Evolutionary conservation across 2,888 invertebrate species (phyloP).

Genomic region (Xestoiulus laeticollis): DNA sequence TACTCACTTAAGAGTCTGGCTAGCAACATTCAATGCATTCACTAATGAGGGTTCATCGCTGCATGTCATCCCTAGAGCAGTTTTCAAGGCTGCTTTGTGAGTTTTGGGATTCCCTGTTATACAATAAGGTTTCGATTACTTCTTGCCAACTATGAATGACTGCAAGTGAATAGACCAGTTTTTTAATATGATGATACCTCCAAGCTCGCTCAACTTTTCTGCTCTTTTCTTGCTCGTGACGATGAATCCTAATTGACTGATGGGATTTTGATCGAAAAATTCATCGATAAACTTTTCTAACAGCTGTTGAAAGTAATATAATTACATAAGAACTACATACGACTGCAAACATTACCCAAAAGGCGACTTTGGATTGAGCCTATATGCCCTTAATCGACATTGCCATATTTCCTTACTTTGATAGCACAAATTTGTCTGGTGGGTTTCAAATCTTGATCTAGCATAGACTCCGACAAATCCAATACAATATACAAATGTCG

Average conservation of each 20-base stretch:
- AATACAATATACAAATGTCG: slow-evolving; percentile 90
- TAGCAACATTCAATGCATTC: slow-evolving; percentile 90
- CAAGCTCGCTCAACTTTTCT: slow-evolving; percentile 89
- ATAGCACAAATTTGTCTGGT: slow-evolving; percentile 85
- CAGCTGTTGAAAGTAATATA: slow-evolving; percentile 70
- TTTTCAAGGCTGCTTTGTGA: slow-evolving; percentile 64
- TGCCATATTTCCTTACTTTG: slow-evolving; percentile 71
- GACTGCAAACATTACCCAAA: too few species aligned
- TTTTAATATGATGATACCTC: slow-evolving; percentile 70
- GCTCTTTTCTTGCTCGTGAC: slow-evolving; percentile 91
- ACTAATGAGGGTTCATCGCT: slow-evolving; percentile 95
- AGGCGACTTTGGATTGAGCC: too few species aligned
- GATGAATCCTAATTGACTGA: slow-evolving; percentile 95
- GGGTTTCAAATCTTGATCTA: slow-evolving; percentile 93
- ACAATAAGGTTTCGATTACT: slow-evolving; percentile 40
- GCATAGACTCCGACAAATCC: slow-evolving; percentile 95
- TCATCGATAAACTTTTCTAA: slow-evolving; percentile 94
- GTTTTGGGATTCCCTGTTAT: slow-evolving; percentile 65
- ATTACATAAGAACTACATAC: slow-evolving; percentile 51
- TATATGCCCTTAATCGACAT: background rate
- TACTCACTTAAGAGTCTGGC: slow-evolving; percentile 76
- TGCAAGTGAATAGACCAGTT: background rate
- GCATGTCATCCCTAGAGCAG: slow-evolving; percentile 64
- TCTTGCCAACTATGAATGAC: background rate
- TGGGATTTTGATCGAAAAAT: slow-evolving; percentile 98